Base-by-base conservation (phyloP, 2,797 vertebrate genomes). In the Anas flavirostris region DNA sequence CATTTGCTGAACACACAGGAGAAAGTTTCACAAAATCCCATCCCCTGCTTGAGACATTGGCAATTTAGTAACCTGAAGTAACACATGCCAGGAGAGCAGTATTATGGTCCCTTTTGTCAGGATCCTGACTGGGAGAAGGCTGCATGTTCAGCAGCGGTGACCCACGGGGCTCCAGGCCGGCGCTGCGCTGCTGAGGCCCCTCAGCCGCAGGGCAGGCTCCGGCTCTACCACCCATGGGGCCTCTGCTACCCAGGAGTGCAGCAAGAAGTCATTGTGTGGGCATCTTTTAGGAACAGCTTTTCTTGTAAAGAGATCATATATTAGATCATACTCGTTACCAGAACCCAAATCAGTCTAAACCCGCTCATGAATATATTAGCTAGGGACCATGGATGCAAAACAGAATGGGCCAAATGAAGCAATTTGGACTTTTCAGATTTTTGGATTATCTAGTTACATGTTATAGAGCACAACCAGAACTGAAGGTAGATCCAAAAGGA, bases 101-200 rank as follows among this genome's bases (percentile, higher is more conserved):
- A 35, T 35, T 16, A 48, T 7, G 35, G 33, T 72, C 16, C 25
- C 25, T 43, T 55, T 11, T 31, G 29, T 29, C 29, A 31, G 29
- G 53, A 64, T 13, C 50, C 41, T 14, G 35, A 31, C 35, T 2
- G 0, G 39, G 50, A 48, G 23, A 33, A 15, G 0, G 2, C 6
- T 19, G 66, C 41, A 41, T 1, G 0, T 33, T 41, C 28, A 15
- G 14, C 25, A 60, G 66, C 48, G 31, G 28, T 5, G 66, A 56
- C 7, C 48, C 44, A 6, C 22, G 22, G 50, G 50, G 14, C 50
- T 16, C 50, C 13, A 10, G 31, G 53, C 53, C 2, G 4, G 63
- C 5, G 31, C 70, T 21, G 31, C 5, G 44, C 63, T 5, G 62
- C 72, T 43, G 8, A 2, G 37, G 59, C 17, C 14, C 60, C 50